These are phyloP conservation scores for Mesaphorura yosii DNA, from an alignment of 1,140 invertebrate genomes.

Conservation along the genomic window DNA sequence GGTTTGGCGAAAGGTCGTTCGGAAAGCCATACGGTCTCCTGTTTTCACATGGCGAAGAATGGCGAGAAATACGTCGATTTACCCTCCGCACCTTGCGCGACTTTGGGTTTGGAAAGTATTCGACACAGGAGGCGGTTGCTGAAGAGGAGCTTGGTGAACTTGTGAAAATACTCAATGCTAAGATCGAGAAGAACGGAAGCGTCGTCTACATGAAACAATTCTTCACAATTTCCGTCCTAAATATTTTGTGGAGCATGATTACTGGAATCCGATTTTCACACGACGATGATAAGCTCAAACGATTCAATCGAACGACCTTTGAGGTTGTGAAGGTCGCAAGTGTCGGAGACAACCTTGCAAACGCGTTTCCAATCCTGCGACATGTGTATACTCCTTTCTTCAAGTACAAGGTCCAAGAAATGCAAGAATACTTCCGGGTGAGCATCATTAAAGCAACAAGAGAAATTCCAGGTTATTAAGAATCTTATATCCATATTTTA, in stretches of 20 bases:
- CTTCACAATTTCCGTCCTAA: conserved; percentile 47
- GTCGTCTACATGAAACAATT: conserved; percentile 19
- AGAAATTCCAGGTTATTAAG: not conserved
- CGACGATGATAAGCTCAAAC: conserved; percentile 31
- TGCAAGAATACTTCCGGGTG: conserved; percentile 15
- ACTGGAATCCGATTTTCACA: conserved; percentile 52
- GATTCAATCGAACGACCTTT: conserved; percentile 1
- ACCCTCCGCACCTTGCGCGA: conserved; percentile 62
- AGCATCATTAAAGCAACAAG: not conserved
- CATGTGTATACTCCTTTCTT: not conserved
- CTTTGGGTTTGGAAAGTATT: conserved; percentile 45
- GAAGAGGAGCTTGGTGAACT: conserved; percentile 44
- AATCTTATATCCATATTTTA: no score
- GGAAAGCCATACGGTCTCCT: conserved; percentile 38
- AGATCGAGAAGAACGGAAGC: not conserved
- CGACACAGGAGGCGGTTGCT: conserved; percentile 15
- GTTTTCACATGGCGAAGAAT: conserved; percentile 58
- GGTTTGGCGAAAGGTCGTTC: conserved; percentile 2
- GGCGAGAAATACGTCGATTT: conserved; percentile 72
- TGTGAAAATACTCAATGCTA: conserved; percentile 45
- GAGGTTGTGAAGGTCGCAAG: not conserved
- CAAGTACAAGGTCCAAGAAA: not conserved
- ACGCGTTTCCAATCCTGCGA: conserved; percentile 11
- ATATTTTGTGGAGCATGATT: conserved; percentile 76
- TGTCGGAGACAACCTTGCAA: conserved; percentile 6